Base-by-base conservation (phyloP, 2,888 invertebrate genomes). In the Nemurella pictetii region DNA sequence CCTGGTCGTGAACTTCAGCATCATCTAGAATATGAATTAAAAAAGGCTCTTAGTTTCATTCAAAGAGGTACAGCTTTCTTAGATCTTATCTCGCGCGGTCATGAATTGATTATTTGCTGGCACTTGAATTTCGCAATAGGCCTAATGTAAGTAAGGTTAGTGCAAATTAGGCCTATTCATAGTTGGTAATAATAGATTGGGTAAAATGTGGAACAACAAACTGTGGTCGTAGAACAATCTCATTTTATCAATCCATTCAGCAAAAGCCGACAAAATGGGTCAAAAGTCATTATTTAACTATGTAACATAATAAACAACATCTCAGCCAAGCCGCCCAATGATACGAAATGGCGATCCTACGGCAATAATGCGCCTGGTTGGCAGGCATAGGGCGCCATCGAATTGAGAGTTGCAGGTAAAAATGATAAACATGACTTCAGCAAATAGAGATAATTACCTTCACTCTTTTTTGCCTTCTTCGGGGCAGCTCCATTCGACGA, bases 1-100 rank as follows among this genome's bases (percentile, higher is more conserved):
- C 93, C 87, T 92, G 92, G 87, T 93, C 93, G 9, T 85, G 85
- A 30, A 78, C 84, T 35, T 85, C 86, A 30, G 28, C 78, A 29
- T 78, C 78, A 78, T 78, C 78, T 78, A 3, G 9, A 12, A 75
- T 9, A 25, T 9, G 28, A 75, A 27, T 9, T 9, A 26, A 26
- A 75, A 26, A 75, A 26, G 28, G 26, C 12, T 25, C 0, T 27
- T n/a, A 75, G 26, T 75, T 75, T 75, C 26, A 75, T 27, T 75
- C 75, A 75, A 5, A 75, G 7, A 75, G 7, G 26, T 28, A 55
- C 1, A 55, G 55, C 20, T 7, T 55, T 55, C 55, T 12, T 12
- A 55, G n/a, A n/a, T n/a, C 55, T 55, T 55, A n/a, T n/a, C n/a
- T n/a, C n/a, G n/a, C n/a, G n/a, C n/a, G n/a, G n/a, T n/a, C n/a